These are phyloP conservation scores for Ormyrus pomaceus DNA, from an alignment of 2,888 invertebrate genomes.

Conservation along the genomic window DNA sequence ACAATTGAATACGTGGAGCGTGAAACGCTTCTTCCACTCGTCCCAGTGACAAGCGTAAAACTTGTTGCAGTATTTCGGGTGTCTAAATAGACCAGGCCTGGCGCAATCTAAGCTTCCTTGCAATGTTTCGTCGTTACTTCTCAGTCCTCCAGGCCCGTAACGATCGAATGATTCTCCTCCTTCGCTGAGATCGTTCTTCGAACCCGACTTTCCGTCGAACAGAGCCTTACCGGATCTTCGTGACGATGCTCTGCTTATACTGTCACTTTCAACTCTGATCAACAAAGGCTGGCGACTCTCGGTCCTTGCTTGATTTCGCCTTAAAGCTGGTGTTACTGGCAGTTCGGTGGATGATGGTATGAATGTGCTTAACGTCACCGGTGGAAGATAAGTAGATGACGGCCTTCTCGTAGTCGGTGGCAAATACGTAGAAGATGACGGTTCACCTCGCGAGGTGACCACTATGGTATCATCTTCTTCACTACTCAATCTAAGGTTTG, in stretches of 20 bases:
- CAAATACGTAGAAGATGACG: conserved; percentile 44
- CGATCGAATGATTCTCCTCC: conserved; percentile 78
- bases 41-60: conserved; percentile 91
- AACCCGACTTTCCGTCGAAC: not conserved
- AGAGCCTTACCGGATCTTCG: conserved; percentile 63
- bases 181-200: conserved; percentile 52
- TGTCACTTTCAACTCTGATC: conserved; percentile 50
- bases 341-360: conserved; percentile 43
- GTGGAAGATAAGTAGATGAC: conserved; percentile 34
- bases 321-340: conserved; percentile 37
- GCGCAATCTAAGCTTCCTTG: conserved; percentile 77
- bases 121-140: conserved; percentile 72
- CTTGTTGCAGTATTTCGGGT: conserved; percentile 88
- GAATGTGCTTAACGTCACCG: conserved; percentile 54
- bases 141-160: conserved; percentile 74
- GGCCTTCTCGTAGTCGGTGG: conserved; percentile 43
- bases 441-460: conserved; percentile 41
- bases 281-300: conserved; percentile 54
- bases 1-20: conserved; percentile 86
- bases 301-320: conserved; percentile 50
- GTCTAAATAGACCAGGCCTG: conserved; percentile 78
- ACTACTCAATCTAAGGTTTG: conserved; percentile 2
- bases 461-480: not conserved
- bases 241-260: not conserved
- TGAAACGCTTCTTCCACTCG: conserved; percentile 84